Evolutionary conservation across 2,797 vertebrate species (phyloP), one percentile per base, ranked within the genome.

Genomic region (Coranthus polyacanthus): DNA sequence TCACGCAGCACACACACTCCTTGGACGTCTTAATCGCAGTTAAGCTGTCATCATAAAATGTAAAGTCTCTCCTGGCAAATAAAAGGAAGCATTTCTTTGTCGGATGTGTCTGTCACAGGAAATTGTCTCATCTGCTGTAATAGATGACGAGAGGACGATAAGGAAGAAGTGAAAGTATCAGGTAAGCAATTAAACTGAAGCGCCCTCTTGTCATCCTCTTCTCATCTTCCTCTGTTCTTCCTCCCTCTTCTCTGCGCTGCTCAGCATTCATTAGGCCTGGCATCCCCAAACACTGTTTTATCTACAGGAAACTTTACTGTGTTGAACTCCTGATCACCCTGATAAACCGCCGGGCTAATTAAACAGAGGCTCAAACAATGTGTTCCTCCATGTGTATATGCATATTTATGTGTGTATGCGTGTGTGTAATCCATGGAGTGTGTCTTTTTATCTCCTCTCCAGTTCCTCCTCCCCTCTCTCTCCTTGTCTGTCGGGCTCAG

Each of bases 291-390:
- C 86, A 81, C 75, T 69, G 74, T 75, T 89, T 93, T 92, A 92
- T 93, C 89, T 84, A 78, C 81, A 79, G 79, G 88, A 89, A 93
- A 91, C 89, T 87, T 93, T 88, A 70, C 83, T 57, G 80, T 71
- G 79, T 82, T 90, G 86, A 92, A 92, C 89, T 93, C 84, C 72
- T 54, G 87, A 93, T 94, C 86, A 87, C 89, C 86, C 89, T 80
- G 89, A 93, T 93, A 92, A 92, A 92, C 86, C 42, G 26, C 47
- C 52, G 18, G 86, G 88, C 88, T 93, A 93, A 93, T 94, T 94
- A 94, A 94, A 91, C 88, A 85, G 72, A 82, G 84, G 59, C 78
- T 78, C 75, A 72, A 77, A 81, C 86, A 80, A 81, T 84, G 79
- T 81, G 81, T 87, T 82, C 70, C 71, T 70, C 83, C 79, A 68